phyloP scores from a whole-genome alignment of 2,797 vertebrate genomes.

The Peromyscus eremicus region DNA sequence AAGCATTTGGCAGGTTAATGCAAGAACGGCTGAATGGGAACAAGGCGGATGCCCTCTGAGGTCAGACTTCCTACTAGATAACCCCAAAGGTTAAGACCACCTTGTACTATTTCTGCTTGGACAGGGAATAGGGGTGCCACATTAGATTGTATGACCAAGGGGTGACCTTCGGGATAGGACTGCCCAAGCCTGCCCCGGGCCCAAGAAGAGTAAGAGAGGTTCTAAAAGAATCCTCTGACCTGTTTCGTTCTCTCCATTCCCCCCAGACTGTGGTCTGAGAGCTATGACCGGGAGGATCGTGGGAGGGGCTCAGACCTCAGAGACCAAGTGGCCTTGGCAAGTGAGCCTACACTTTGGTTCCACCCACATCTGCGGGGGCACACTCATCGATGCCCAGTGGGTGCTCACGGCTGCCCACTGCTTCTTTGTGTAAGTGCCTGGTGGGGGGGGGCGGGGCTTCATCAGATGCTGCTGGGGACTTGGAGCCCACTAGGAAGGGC shows the following conservation, averaged over 20 bases:
- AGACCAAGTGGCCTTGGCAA: constrained; percentile 95
- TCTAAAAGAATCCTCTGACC: not conserved
- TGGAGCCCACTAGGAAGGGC: not conserved
- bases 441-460: rapidly evolving
- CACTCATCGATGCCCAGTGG: constrained; percentile 92
- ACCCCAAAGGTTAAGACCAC: not conserved
- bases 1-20: not conserved
- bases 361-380: constrained; percentile 93
- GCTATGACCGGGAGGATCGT: constrained; percentile 90
- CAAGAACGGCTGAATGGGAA: not conserved
- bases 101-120: not conserved
- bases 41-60: not conserved
- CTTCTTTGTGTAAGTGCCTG: constrained; percentile 91
- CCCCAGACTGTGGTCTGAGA: constrained; percentile 92
- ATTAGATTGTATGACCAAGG: not conserved
- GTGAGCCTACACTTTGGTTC: constrained; percentile 91
- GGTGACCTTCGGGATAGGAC: not conserved
- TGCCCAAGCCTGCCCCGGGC: not conserved
- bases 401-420: constrained; percentile 95
- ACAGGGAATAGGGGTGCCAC: not conserved
- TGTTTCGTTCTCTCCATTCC: constrained; percentile 43
- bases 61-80: not conserved
- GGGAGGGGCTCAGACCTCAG: constrained; percentile 89
- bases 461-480: rapidly evolving
- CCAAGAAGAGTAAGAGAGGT: not conserved